phyloP scores from a whole-genome alignment of 2,113 vertebrate species.

The Varanus komodoensis region DNA sequence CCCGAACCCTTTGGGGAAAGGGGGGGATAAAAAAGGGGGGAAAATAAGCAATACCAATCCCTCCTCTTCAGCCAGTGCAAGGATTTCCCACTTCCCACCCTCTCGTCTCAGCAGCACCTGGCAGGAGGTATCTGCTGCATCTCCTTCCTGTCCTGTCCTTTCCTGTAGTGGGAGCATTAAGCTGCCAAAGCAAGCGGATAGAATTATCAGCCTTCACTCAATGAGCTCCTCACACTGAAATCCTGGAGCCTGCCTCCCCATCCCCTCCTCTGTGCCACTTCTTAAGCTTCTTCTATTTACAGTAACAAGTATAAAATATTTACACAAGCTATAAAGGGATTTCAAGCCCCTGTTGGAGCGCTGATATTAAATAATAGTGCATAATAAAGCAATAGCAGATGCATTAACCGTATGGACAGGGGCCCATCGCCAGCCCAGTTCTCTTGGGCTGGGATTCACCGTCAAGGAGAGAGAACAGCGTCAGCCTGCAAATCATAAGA shows the following conservation, averaged over 20 bases:
- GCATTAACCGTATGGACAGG: constrained; percentile 29
- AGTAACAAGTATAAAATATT: constrained; percentile 53
- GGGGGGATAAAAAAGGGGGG: too few relatives aligned
- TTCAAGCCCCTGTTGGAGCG: constrained; percentile 32
- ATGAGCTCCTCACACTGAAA: constrained; percentile 28
- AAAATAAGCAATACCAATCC: too few relatives aligned
- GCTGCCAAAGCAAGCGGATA: constrained; percentile 10
- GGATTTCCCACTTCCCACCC: neutral
- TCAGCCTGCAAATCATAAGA: neutral
- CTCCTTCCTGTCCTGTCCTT: neutral
- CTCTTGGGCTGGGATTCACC: constrained; percentile 10
- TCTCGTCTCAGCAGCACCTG: constrained; percentile 11
- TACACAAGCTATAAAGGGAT: constrained; percentile 49
- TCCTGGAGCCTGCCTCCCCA: constrained; percentile 7
- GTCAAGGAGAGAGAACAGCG: neutral
- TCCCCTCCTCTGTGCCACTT: constrained; percentile 31
- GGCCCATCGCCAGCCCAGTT: neutral
- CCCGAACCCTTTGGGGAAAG: neutral
- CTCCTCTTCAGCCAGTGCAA: neutral
- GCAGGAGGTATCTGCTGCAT: neutral
- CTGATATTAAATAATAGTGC: constrained; percentile 50
- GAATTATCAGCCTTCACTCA: constrained; percentile 8
- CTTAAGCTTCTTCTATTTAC: constrained; percentile 49
- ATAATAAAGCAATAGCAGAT: constrained; percentile 44
- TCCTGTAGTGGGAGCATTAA: neutral